Evolutionary conservation across 2,797 vertebrate genomes (phyloP).

Genomic region (Harpagifer antarcticus): DNA sequence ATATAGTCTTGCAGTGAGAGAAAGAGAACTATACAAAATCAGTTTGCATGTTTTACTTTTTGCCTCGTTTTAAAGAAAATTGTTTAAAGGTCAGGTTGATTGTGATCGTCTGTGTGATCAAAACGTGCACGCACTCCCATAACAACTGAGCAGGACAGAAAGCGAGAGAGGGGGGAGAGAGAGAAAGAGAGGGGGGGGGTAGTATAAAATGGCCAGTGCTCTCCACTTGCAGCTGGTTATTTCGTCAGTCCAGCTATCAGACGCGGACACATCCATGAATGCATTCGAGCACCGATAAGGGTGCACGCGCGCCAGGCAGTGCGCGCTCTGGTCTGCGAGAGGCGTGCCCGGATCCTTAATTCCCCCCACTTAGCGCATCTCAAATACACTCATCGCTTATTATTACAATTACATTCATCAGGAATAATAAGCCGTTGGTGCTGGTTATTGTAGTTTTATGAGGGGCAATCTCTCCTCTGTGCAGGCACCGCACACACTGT

Average conservation of each 20-base stretch:
- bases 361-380: conserved; percentile 51
- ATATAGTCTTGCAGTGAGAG: background rate
- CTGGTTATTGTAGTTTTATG: conserved; percentile 29
- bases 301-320: conserved; percentile 53
- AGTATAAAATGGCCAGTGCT: conserved; percentile 40
- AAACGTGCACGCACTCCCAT: conserved; percentile 11
- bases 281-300: conserved; percentile 8
- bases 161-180: background rate
- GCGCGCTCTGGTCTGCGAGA: conserved; percentile 75
- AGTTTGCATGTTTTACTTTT: background rate
- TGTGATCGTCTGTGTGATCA: conserved; percentile 18
- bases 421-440: conserved; percentile 40
- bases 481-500: conserved; percentile 21
- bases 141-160: conserved; percentile 1
- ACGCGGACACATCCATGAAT: conserved; percentile 42
- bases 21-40: background rate
- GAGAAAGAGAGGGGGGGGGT: conserved; percentile 1
- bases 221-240: conserved; percentile 51
- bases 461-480: conserved; percentile 41
- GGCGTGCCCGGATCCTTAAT: conserved; percentile 69
- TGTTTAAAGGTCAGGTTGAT: conserved; percentile 17
- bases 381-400: conserved; percentile 42
- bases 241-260: conserved; percentile 48
- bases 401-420: conserved; percentile 50
- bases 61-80: background rate